phyloP scores from a whole-genome alignment of 2,797 vertebrate species.

The Mormyrops boulengeri region DNA sequence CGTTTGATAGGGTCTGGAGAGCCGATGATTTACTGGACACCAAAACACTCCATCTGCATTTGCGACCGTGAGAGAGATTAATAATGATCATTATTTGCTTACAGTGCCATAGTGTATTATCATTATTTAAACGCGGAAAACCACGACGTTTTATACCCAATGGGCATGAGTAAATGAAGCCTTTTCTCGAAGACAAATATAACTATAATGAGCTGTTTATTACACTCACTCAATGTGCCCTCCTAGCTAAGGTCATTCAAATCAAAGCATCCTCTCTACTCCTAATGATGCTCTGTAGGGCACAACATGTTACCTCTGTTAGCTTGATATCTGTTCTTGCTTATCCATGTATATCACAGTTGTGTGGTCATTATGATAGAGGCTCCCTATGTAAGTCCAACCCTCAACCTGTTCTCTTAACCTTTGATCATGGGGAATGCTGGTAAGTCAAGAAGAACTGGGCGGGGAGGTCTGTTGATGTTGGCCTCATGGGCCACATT shows the following conservation, averaged over 20 bases:
- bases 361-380: background rate
- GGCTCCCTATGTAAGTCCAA: background rate
- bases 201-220: conserved; percentile 1
- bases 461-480: background rate
- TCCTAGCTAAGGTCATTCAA: background rate
- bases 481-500: background rate
- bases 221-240: background rate
- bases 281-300: background rate
- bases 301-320: background rate
- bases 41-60: background rate
- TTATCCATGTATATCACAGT: background rate
- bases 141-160: conserved; percentile 19
- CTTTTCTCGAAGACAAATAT: conserved; percentile 21
- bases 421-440: background rate
- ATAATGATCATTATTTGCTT: conserved; percentile 29
- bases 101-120: conserved; percentile 34
- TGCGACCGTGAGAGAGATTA: conserved; percentile 35
- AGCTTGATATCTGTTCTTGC: background rate
- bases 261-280: background rate
- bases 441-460: background rate
- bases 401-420: background rate
- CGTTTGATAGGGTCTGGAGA: background rate
- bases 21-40: background rate
- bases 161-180: background rate
- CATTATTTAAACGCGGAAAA: conserved; percentile 40